phyloP scores from a whole-genome alignment of 2,797 vertebrate species.

The Sebastes steindachneri region DNA sequence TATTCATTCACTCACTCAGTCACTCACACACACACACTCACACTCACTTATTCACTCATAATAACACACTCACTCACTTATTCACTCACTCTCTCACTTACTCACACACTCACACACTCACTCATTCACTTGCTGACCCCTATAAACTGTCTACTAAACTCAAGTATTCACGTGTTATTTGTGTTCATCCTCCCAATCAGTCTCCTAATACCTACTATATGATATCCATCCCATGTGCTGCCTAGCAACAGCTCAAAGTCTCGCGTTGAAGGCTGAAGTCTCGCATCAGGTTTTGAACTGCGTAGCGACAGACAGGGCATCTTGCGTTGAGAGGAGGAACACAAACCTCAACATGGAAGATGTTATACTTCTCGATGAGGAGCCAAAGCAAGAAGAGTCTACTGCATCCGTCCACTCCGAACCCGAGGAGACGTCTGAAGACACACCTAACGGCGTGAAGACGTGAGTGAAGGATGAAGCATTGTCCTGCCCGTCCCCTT shows the following conservation, averaged over 20 bases:
- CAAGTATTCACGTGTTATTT: background rate
- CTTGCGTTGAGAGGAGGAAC: conserved; percentile 34
- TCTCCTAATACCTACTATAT: background rate
- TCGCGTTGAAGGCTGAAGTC: conserved; percentile 50
- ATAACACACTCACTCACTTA: no score
- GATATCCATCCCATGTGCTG: background rate
- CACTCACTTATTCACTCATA: no score
- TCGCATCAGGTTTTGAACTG: conserved; percentile 68
- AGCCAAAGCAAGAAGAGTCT: conserved; percentile 56
- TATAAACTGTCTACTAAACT: background rate
- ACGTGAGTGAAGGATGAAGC: conserved; percentile 67
- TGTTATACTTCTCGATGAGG: conserved; percentile 46
- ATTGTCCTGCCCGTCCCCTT: background rate
- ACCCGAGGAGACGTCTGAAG: conserved; percentile 53
- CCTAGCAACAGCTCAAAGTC: conserved; percentile 66
- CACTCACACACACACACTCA: no score
- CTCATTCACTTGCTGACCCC: background rate
- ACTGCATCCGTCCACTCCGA: conserved; percentile 52
- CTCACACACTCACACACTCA: fast-evolving
- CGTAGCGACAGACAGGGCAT: conserved; percentile 61
- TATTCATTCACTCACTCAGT: fast-evolving
- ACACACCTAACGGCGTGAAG: conserved; percentile 83
- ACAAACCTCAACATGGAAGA: conserved; percentile 72
- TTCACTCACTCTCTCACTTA: fast-evolving
- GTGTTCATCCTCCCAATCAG: no score